Conservation (phyloP, 2,888 invertebrate genomes). For the Tortrix viridana region DNA sequence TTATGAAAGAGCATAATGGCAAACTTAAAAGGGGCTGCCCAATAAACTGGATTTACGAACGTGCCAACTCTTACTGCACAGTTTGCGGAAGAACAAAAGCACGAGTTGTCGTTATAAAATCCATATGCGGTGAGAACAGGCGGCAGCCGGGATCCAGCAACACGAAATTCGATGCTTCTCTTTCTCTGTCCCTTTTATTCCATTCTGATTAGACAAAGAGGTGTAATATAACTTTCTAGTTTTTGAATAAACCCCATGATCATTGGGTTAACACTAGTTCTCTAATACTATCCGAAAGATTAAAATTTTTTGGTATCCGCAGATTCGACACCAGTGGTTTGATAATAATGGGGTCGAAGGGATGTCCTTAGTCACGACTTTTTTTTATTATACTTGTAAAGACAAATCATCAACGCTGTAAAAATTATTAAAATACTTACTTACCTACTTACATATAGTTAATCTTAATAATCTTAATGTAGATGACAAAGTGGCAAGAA, state of each 20-base stretch:
- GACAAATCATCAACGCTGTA: too few species aligned
- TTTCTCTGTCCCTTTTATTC: background rate
- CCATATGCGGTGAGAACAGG: slow-evolving; percentile 17
- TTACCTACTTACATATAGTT: too few species aligned
- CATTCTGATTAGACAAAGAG: too few species aligned
- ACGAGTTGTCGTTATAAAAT: slow-evolving; percentile 7
- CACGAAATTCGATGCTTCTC: background rate
- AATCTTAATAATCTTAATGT: too few species aligned
- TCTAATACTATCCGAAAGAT: slow-evolving; percentile 11
- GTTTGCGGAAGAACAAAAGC: slow-evolving; percentile 15
- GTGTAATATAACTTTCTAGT: background rate
- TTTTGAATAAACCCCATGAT: background rate
- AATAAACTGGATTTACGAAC: slow-evolving; percentile 14
- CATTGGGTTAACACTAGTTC: slow-evolving; percentile 6
- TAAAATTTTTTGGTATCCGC: background rate
- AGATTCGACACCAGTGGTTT: slow-evolving; percentile 6
- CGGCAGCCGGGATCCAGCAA: background rate
- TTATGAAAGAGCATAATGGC: slow-evolving; percentile 1
- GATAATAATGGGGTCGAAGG: background rate
- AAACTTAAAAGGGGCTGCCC: slow-evolving; percentile 3
- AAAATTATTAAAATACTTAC: too few species aligned
- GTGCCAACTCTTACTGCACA: slow-evolving; percentile 7
- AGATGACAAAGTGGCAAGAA: too few species aligned
- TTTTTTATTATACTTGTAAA: too few species aligned
- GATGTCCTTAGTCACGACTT: too few species aligned